Evolutionary conservation across 2,888 invertebrate species (phyloP).

Genomic region (Melinaea menophilus): DNA sequence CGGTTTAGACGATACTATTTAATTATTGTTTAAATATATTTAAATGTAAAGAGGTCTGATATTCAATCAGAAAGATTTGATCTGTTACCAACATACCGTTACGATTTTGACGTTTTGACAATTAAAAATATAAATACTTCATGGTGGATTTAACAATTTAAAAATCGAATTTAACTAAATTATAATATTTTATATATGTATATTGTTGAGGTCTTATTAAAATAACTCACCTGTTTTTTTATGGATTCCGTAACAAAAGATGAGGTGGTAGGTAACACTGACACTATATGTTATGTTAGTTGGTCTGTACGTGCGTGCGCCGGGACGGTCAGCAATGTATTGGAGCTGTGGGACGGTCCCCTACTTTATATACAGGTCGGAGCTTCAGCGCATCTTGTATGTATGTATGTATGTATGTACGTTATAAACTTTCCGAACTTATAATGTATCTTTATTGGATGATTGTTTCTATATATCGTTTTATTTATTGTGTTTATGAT

Average conservation of each 20-base stretch:
- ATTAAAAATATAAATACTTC: too few species aligned
- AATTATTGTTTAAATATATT: too few species aligned
- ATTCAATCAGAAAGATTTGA: too few species aligned
- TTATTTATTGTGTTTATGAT: too few species aligned
- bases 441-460: constrained; percentile 1
- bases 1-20: too few species aligned
- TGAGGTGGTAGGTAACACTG: constrained; percentile 53
- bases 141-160: too few species aligned
- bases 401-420: constrained; percentile 9
- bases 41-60: too few species aligned
- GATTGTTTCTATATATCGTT: background rate
- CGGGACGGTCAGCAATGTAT: constrained; percentile 70
- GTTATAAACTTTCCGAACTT: constrained; percentile 8
- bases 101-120: too few species aligned
- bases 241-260: constrained; percentile 53
- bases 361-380: constrained; percentile 62
- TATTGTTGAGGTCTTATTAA: background rate
- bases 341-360: constrained; percentile 62
- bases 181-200: too few species aligned
- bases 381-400: constrained; percentile 30
- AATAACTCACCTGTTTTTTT: constrained; percentile 56
- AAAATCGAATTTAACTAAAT: too few species aligned
- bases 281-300: constrained; percentile 57
- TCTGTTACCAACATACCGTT: too few species aligned
- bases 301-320: constrained; percentile 58